These are phyloP conservation scores for Notiomystis cincta DNA, from an alignment of 2,113 vertebrate genomes.

Conservation along the genomic window DNA sequence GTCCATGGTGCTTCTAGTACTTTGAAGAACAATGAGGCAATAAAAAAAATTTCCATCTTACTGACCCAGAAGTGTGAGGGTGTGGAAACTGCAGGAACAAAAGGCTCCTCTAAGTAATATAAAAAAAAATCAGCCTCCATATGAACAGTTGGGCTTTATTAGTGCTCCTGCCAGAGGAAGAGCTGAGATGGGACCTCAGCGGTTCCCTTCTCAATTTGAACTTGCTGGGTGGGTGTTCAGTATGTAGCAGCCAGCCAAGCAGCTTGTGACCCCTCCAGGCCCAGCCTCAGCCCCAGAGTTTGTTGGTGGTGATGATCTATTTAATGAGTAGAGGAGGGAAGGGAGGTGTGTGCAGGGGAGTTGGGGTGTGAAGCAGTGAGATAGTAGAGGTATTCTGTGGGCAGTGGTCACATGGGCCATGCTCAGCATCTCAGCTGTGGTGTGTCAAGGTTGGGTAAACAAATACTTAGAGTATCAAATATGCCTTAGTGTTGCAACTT, in stretches of 20 bases:
- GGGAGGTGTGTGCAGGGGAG: background rate
- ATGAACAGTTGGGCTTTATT: background rate
- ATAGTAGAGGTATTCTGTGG: background rate
- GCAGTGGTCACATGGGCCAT: background rate
- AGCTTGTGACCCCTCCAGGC: background rate
- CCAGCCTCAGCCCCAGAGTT: background rate
- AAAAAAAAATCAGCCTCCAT: background rate
- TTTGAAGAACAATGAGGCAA: background rate
- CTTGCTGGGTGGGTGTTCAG: background rate
- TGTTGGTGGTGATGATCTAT: background rate
- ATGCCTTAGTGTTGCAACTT: background rate
- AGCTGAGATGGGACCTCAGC: background rate
- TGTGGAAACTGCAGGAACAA: background rate
- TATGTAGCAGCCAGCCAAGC: background rate
- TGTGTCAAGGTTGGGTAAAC: background rate
- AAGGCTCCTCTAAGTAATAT: background rate
- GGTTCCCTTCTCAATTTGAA: background rate
- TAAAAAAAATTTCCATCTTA: background rate
- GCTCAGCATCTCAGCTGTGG: background rate
- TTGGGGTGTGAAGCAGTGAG: background rate
- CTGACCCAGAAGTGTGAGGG: background rate
- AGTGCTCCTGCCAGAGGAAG: background rate
- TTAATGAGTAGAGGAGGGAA: background rate
- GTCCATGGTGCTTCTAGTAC: background rate
- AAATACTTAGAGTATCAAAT: background rate